A percentile compares a stretch with the other conserved stretches of the same genome.
Evolutionary conservation across 1,140 invertebrate genomes (phyloP).

Genomic region (Drosophila novamexicana): DNA sequence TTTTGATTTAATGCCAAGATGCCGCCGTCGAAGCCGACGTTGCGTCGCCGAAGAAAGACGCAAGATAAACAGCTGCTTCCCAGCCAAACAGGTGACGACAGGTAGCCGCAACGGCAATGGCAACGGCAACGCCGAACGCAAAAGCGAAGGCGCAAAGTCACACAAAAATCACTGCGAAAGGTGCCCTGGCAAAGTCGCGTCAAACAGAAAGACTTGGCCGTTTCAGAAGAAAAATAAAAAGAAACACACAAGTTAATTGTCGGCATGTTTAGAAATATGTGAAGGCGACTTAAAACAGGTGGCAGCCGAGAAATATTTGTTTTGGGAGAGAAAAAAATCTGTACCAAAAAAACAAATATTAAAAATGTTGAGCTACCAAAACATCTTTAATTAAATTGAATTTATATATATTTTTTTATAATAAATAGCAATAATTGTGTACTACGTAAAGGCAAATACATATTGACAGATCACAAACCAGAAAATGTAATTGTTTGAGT

Average conservation of each 20-base stretch:
- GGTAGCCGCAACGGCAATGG: constrained; percentile 34
- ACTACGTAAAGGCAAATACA: too few species aligned
- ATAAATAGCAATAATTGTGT: too few species aligned
- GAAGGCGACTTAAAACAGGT: constrained; percentile 45
- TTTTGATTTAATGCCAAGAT: constrained; percentile 75
- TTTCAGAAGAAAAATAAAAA: constrained; percentile 27
- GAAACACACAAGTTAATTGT: constrained; percentile 6
- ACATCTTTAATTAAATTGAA: too few species aligned
- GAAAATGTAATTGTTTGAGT: background rate
- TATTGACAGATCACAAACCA: background rate
- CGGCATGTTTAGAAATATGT: constrained; percentile 10
- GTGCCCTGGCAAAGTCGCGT: background rate
- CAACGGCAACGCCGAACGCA: constrained; percentile 5
- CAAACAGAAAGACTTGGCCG: background rate
- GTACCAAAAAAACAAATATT: background rate
- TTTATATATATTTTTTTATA: too few species aligned
- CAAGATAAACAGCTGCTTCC: constrained; percentile 64
- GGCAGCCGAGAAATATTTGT: constrained; percentile 20
- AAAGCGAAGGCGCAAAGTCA: background rate
- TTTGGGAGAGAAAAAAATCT: background rate
- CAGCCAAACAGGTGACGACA: constrained; percentile 67
- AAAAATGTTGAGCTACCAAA: too few species aligned
- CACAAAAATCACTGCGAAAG: background rate
- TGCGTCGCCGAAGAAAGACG: constrained; percentile 51
- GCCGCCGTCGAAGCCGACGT: constrained; percentile 30